These are phyloP conservation scores for Struthidea cinerea DNA, from an alignment of 2,113 vertebrate species.

Conservation along the genomic window DNA sequence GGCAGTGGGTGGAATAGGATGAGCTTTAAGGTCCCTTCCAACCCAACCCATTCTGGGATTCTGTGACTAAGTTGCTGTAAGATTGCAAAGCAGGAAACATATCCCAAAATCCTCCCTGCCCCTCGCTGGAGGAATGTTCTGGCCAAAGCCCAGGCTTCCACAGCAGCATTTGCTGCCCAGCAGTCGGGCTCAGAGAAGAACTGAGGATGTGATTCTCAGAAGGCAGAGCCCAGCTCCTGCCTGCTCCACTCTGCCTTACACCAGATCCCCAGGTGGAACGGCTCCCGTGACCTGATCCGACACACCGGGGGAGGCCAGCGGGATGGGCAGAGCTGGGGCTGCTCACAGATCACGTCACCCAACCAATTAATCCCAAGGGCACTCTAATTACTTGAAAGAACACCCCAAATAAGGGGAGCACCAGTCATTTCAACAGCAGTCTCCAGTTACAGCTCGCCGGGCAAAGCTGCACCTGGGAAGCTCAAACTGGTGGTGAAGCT, in stretches of 20 bases:
- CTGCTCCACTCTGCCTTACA: not conserved
- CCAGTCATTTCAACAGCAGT: not conserved
- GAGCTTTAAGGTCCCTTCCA: not conserved
- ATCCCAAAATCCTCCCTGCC: not conserved
- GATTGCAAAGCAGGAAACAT: not conserved
- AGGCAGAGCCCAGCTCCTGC: not conserved
- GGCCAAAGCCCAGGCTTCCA: not conserved
- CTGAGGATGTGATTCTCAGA: not conserved
- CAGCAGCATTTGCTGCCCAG: not conserved
- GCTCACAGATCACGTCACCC: not conserved
- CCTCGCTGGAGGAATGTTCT: fast-evolving
- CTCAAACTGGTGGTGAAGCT: not conserved
- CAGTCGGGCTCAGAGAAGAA: not conserved
- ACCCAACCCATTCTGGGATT: not conserved
- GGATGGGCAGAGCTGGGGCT: not conserved
- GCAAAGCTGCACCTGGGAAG: not conserved
- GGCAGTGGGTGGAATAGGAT: not conserved
- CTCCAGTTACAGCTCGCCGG: not conserved
- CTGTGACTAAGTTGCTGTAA: not conserved
- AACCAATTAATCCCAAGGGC: not conserved
- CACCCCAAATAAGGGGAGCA: not conserved
- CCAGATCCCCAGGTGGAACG: not conserved
- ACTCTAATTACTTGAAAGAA: not conserved
- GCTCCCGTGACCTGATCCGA: not conserved
- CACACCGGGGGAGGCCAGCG: fast-evolving